Evolutionary conservation across 2,888 invertebrate species (phyloP).

Genomic region (Charanyca ferruginea): DNA sequence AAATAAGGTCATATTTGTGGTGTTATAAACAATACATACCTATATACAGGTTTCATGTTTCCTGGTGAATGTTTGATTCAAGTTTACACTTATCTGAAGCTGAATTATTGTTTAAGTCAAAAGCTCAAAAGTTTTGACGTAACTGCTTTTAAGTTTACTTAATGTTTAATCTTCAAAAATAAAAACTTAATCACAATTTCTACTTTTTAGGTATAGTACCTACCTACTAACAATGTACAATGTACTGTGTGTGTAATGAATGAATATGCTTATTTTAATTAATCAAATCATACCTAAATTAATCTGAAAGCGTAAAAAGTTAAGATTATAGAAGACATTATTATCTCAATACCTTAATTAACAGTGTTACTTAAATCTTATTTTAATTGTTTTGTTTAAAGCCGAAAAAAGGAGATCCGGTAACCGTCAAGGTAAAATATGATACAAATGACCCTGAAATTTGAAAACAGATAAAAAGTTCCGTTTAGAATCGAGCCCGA

Average conservation of each 20-base stretch:
- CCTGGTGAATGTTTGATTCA: slow-evolving; percentile 3
- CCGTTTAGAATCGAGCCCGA: slow-evolving; percentile 61
- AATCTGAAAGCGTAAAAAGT: slow-evolving; percentile 6
- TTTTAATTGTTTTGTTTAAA: slow-evolving; percentile 55
- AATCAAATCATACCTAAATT: not conserved
- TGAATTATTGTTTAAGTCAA: too few relatives aligned
- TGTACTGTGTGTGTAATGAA: not conserved
- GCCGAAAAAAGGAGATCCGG: slow-evolving; percentile 40
- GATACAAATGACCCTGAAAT: slow-evolving; percentile 67
- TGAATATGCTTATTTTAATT: slow-evolving; percentile 3
- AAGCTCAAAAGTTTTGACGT: too few relatives aligned
- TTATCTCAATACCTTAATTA: slow-evolving; percentile 10
- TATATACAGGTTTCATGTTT: not conserved
- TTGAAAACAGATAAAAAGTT: slow-evolving; percentile 68
- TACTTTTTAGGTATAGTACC: too few relatives aligned
- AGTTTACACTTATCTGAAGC: not conserved
- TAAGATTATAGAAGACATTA: slow-evolving; percentile 12
- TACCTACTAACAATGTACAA: not conserved
- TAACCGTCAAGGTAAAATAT: slow-evolving; percentile 60
- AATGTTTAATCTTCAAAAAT: too few relatives aligned
- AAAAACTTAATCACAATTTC: too few relatives aligned
- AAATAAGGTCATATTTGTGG: slow-evolving; percentile 46
- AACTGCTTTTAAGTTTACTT: too few relatives aligned
- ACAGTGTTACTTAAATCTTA: slow-evolving; percentile 19
- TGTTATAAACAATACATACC: slow-evolving; percentile 16